A percentile compares a stretch with the other conserved stretches of the same genome.
phyloP scores from a whole-genome alignment of 2,113 vertebrate species.

The Marmota monax region DNA sequence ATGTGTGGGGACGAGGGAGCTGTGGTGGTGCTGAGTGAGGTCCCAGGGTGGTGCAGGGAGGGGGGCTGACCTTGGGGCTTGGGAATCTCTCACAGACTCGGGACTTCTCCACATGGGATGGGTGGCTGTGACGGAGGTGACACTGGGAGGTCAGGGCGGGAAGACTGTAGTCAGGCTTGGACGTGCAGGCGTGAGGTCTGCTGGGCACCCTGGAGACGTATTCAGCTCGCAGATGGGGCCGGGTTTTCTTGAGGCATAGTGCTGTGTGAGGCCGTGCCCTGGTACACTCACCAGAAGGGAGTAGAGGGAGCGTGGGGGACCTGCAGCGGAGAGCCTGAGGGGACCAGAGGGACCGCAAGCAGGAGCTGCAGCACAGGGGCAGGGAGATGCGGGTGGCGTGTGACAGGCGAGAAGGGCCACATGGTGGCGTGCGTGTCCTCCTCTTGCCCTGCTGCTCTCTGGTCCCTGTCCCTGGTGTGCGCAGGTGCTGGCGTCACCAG shows the following conservation, averaged over 20 bases:
- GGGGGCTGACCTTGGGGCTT: not conserved
- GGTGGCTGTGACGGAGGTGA: not conserved
- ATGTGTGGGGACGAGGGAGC: not conserved
- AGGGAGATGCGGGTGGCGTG: not conserved
- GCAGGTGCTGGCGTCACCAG: fast-evolving
- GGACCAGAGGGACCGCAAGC: not conserved
- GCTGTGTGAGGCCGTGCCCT: fast-evolving
- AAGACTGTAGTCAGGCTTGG: too few species aligned
- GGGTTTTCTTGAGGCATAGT: not conserved
- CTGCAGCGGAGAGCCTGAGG: not conserved
- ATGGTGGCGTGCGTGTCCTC: fast-evolving
- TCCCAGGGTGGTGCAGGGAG: not conserved
- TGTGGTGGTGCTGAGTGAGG: not conserved
- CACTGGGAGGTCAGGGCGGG: not conserved
- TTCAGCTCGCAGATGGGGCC: too few species aligned
- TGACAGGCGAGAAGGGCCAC: not conserved
- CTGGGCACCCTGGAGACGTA: fast-evolving
- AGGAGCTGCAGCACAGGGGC: fast-evolving
- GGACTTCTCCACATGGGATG: not conserved
- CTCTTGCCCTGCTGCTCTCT: not conserved
- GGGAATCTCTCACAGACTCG: not conserved
- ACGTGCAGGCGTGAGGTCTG: not conserved
- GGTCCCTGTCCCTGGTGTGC: not conserved
- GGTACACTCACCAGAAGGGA: too few species aligned
- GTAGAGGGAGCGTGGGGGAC: not conserved